Percentiles rank a stretch among this genome's conserved stretches.
Evolutionary conservation across 2,113 vertebrate species (phyloP).

Genomic region (Calonectris borealis): DNA sequence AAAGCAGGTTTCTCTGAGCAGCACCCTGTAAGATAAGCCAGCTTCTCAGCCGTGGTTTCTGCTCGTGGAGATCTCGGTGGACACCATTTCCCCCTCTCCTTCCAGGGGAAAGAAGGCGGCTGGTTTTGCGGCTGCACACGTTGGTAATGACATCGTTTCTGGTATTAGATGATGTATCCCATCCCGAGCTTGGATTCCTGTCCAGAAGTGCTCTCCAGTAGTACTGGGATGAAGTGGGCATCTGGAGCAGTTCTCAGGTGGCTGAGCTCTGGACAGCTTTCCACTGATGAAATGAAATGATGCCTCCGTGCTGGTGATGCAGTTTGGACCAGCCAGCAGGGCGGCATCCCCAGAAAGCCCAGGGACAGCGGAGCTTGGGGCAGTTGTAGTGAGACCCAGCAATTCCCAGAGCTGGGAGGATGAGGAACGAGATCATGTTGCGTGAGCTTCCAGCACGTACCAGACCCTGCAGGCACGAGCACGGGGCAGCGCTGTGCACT

Average conservation of each 20-base stretch:
- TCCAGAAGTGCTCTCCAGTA: not conserved
- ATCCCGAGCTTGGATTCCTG: not conserved
- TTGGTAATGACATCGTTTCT: not conserved
- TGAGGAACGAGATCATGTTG: not conserved
- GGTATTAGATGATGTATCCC: not conserved
- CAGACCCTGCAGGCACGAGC: not conserved
- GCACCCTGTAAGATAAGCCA: not conserved
- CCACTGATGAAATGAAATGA: not conserved
- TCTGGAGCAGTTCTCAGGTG: not conserved
- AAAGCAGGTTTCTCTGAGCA: not conserved
- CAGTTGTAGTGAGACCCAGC: not conserved
- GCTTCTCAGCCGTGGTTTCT: not conserved
- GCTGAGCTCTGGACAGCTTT: not conserved
- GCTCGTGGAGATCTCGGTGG: not conserved
- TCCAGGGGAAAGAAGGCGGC: rapidly evolving
- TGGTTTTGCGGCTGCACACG: not conserved
- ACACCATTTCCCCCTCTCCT: not conserved
- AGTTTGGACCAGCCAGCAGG: not conserved
- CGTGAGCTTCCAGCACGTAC: not conserved
- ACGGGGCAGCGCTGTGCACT: not conserved
- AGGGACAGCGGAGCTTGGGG: not conserved
- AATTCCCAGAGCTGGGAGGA: not conserved
- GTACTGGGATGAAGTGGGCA: not conserved
- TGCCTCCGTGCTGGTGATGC: not conserved
- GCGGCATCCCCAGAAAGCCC: not conserved